Conservation (phyloP, 2,888 invertebrate genomes). For the Byasa hedistus region DNA sequence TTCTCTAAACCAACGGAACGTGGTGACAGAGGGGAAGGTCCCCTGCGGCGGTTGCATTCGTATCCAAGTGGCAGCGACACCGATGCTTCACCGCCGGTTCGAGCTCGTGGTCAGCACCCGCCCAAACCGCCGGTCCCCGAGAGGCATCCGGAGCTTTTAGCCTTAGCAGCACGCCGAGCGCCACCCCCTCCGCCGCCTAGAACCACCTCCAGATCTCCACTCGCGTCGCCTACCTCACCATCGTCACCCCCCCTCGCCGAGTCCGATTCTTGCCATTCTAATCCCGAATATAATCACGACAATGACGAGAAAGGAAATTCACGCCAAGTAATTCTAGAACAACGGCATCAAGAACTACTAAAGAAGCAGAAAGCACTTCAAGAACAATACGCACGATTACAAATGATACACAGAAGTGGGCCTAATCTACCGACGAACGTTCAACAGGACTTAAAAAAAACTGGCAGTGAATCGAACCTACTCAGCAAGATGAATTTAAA, state of each 20-base stretch:
- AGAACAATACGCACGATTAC: conserved; percentile 93
- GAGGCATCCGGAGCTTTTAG: conserved; percentile 87
- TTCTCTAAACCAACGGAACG: conserved; percentile 85
- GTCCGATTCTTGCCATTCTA: conserved; percentile 86
- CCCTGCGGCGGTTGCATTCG: conserved; percentile 88
- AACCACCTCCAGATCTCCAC: conserved; percentile 92
- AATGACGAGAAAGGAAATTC: conserved; percentile 50
- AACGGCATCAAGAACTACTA: conserved; percentile 92
- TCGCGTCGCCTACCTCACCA: conserved; percentile 90
- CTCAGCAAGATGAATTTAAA: conserved; percentile 90
- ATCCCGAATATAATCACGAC: conserved; percentile 47
- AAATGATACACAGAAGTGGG: conserved; percentile 90
- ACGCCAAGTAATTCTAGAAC: conserved; percentile 89
- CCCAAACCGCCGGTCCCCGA: conserved; percentile 91
- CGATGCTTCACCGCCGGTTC: conserved; percentile 87
- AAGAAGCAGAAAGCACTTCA: conserved; percentile 93
- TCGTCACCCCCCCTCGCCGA: conserved; percentile 75
- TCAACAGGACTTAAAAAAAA: conserved; percentile 88
- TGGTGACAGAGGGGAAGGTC: conserved; percentile 77
- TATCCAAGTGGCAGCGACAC: conserved; percentile 93
- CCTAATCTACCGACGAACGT: conserved; percentile 82
- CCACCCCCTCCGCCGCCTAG: conserved; percentile 96
- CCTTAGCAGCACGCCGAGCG: conserved; percentile 85
- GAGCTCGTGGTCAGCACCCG: conserved; percentile 79
- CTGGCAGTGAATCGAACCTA: conserved; percentile 92